Percentiles rank a stretch among this genome's conserved stretches.
phyloP scores from a whole-genome alignment of 2,888 invertebrate species.

The Adela reaumurella region DNA sequence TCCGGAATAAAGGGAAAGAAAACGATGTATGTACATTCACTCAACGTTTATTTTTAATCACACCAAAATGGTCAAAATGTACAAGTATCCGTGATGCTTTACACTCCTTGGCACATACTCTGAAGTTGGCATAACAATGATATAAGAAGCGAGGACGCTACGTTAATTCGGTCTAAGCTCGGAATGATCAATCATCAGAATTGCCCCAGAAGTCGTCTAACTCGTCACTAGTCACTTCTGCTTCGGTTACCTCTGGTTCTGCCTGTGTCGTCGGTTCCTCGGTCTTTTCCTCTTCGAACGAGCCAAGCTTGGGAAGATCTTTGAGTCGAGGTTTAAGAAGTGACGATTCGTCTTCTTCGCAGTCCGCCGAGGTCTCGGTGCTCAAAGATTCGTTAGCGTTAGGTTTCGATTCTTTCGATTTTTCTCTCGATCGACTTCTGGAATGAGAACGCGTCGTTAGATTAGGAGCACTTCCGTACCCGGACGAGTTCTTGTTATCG shows the following conservation, averaged over 20 bases:
- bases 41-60: neutral
- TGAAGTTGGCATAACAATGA: neutral
- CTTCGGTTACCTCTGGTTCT: conserved; percentile 26
- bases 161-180: neutral
- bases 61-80: neutral
- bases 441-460: conserved; percentile 50
- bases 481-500: conserved; percentile 25
- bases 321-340: conserved; percentile 20
- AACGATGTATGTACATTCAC: neutral
- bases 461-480: conserved; percentile 46
- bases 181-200: conserved; percentile 27
- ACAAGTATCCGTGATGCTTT: neutral
- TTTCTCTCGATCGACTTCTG: conserved; percentile 51
- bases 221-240: conserved; percentile 27
- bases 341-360: conserved; percentile 20
- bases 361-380: conserved; percentile 24
- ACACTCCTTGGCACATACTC: neutral
- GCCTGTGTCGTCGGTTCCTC: conserved; percentile 17
- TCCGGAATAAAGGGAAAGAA: neutral
- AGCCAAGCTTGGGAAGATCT: conserved; percentile 33
- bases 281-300: conserved; percentile 38
- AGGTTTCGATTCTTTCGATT: conserved; percentile 27
- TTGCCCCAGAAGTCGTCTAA: conserved; percentile 45
- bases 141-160: neutral
- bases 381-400: conserved; percentile 28